These are phyloP conservation scores for Hemiprocne comata DNA, from an alignment of 2,113 vertebrate species.

Conservation along the genomic window DNA sequence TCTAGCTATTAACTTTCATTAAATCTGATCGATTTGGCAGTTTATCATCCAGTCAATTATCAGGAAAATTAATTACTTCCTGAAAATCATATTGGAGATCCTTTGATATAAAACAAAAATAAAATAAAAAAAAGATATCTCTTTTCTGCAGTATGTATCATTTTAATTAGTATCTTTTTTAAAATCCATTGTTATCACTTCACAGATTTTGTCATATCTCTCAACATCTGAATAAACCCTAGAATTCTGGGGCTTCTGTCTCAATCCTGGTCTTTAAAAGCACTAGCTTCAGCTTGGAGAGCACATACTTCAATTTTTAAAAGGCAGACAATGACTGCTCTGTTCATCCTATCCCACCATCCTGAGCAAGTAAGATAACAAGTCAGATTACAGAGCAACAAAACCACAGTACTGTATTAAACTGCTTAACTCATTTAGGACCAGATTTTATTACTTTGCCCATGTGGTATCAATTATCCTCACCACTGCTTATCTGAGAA, in stretches of 20 bases:
- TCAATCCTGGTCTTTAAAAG: background rate
- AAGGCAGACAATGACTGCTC: background rate
- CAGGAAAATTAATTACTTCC: constrained; percentile 7
- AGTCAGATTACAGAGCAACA: background rate
- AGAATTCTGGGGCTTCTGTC: background rate
- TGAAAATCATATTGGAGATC: background rate
- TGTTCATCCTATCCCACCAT: background rate
- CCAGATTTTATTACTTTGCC: background rate
- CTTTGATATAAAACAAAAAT: background rate
- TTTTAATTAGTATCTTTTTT: background rate
- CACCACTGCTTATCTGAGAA: background rate
- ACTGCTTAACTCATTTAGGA: background rate
- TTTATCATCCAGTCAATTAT: background rate
- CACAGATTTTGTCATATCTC: background rate
- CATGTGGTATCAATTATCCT: background rate
- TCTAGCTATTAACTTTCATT: background rate
- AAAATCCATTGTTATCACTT: background rate
- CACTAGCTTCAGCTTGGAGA: background rate
- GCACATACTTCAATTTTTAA: background rate
- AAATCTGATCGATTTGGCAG: background rate
- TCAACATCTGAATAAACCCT: background rate
- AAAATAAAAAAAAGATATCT: background rate
- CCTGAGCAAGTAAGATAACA: background rate
- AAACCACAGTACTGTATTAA: background rate
- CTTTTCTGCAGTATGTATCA: background rate